These are phyloP conservation scores for Corythaeola cristata DNA, from an alignment of 2,113 vertebrate species.

Conservation along the genomic window DNA sequence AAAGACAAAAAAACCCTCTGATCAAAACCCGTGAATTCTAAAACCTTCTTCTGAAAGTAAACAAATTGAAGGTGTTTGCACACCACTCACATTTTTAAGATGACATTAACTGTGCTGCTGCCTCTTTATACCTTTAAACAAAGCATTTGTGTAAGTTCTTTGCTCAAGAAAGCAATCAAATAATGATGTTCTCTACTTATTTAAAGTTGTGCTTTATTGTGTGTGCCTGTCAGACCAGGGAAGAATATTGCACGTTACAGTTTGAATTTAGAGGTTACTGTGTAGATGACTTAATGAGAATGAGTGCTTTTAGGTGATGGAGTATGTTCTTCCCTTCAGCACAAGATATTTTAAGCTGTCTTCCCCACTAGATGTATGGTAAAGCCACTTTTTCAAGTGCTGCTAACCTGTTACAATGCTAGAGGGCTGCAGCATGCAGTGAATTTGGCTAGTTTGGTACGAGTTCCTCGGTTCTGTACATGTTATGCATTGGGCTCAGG, in stretches of 20 bases:
- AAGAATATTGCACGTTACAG: not conserved
- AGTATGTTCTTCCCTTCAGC: not conserved
- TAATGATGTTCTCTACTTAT: not conserved
- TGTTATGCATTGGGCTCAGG: not conserved
- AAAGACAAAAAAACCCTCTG: not conserved
- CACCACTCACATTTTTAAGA: not conserved
- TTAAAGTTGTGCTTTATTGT: not conserved
- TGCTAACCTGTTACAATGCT: not conserved
- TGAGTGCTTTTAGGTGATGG: not conserved
- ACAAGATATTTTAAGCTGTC: not conserved
- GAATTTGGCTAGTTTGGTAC: not conserved
- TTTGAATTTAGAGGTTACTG: not conserved
- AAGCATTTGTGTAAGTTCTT: not conserved
- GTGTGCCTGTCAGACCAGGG: not conserved
- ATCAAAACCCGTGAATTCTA: conserved; percentile 17
- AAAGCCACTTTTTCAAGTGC: not conserved
- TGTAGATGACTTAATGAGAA: not conserved
- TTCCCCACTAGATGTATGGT: not conserved
- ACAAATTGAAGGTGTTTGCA: conserved; percentile 40
- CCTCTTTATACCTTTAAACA: not conserved
- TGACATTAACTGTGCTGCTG: not conserved
- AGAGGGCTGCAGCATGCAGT: not conserved
- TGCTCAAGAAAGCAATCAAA: not conserved
- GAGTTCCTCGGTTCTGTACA: not conserved
- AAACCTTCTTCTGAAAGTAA: conserved; percentile 52